phyloP scores from a whole-genome alignment of 2,888 invertebrate species.

The Lymantria monacha region DNA sequence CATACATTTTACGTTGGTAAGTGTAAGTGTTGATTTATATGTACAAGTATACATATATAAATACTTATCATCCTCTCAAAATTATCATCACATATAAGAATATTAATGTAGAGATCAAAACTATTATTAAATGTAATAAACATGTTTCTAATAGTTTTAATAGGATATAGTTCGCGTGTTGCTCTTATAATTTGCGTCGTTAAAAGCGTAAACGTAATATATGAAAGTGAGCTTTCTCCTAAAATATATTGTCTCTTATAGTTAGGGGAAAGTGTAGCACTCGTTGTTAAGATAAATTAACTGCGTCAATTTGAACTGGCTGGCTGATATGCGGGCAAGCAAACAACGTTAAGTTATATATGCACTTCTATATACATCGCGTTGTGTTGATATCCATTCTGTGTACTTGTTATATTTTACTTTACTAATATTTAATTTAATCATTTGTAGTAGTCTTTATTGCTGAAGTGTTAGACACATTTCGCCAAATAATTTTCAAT shows the following conservation, averaged over 20 bases:
- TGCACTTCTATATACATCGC: too few relatives aligned
- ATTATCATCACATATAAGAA: too few relatives aligned
- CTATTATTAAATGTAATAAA: background rate
- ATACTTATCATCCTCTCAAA: too few relatives aligned
- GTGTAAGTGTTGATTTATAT: too few relatives aligned
- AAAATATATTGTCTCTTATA: slow-evolving; percentile 41
- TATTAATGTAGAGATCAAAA: background rate
- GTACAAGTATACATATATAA: too few relatives aligned
- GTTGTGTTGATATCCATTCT: too few relatives aligned
- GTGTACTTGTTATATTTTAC: background rate
- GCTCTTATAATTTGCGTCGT: slow-evolving; percentile 13
- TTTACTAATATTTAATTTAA: too few relatives aligned
- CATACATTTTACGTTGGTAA: too few relatives aligned
- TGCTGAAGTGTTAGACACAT: background rate
- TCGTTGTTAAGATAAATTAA: slow-evolving; percentile 52
- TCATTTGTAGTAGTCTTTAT: too few relatives aligned
- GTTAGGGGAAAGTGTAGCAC: slow-evolving; percentile 56
- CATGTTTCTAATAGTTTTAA: background rate
- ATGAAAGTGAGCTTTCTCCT: slow-evolving; percentile 43
- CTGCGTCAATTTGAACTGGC: slow-evolving; percentile 50
- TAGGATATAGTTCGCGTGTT: background rate
- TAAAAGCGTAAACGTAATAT: slow-evolving; percentile 18
- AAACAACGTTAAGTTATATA: slow-evolving; percentile 8
- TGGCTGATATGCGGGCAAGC: slow-evolving; percentile 46
- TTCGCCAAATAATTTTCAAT: too few relatives aligned